Percentiles rank a stretch among this genome's conserved stretches.
Evolutionary conservation across 2,888 invertebrate species (phyloP).

Genomic region (Hydropsyche betteni): DNA sequence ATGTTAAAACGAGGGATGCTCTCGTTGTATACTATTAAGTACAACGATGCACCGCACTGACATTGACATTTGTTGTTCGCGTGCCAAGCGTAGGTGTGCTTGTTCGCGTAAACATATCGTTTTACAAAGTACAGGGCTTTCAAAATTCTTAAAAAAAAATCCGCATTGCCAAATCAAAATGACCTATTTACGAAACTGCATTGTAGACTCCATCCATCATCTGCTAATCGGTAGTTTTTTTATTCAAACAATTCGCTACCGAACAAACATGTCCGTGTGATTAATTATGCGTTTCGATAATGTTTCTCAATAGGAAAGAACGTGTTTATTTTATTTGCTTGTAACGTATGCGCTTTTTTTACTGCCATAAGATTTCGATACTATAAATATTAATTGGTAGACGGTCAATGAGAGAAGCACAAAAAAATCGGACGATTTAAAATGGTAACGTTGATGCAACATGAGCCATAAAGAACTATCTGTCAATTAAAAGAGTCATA

Average conservation of each 20-base stretch:
- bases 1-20: not conserved
- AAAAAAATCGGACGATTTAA: conserved; percentile 26
- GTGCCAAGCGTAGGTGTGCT: conserved; percentile 10
- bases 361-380: not conserved
- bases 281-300: no score
- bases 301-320: no score
- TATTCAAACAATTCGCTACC: no score
- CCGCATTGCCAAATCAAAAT: not conserved
- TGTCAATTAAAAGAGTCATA: conserved; percentile 44
- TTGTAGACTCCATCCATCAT: not conserved
- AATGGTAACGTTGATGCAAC: conserved; percentile 30
- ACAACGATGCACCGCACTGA: conserved; percentile 18
- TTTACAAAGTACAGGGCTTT: conserved; percentile 18
- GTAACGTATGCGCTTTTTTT: not conserved
- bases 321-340: not conserved
- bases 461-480: conserved; percentile 39
- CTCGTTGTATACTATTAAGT: not conserved
- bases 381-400: conserved; percentile 2
- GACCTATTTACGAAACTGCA: conserved; percentile 21
- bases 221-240: no score
- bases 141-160: not conserved
- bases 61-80: conserved; percentile 25
- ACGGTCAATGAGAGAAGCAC: not conserved
- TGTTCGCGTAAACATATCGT: conserved; percentile 1
- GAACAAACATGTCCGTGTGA: no score